phyloP scores from a whole-genome alignment of 2,113 vertebrate genomes.

The Columbina picui region DNA sequence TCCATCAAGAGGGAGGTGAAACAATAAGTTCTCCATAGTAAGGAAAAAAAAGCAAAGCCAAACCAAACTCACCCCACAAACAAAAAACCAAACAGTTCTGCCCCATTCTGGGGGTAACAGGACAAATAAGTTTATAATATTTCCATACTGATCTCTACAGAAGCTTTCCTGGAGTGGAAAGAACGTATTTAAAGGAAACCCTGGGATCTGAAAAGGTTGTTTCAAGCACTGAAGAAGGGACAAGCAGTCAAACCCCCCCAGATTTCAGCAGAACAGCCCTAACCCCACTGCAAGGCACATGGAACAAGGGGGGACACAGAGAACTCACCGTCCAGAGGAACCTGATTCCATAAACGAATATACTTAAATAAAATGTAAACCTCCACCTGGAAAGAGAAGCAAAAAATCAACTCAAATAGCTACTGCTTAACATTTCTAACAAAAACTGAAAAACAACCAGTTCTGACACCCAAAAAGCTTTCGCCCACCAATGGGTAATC shows the following conservation, averaged over 20 bases:
- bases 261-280: background rate
- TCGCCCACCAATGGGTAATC: background rate
- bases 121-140: background rate
- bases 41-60: background rate
- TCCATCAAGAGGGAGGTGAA: background rate
- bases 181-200: background rate
- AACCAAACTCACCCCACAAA: no score
- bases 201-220: background rate
- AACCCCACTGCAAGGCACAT: background rate
- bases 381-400: slow-evolving; percentile 87
- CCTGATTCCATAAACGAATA: slow-evolving; percentile 92
- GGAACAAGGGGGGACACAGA: background rate
- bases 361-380: slow-evolving; percentile 93
- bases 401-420: background rate
- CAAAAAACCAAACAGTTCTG: background rate
- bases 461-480: background rate
- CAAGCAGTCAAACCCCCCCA: background rate
- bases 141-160: background rate
- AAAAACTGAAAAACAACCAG: background rate
- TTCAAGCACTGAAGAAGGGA: background rate
- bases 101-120: background rate
- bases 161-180: background rate
- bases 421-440: background rate
- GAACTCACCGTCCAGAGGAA: slow-evolving; percentile 95
- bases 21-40: background rate